Percentiles rank a stretch among this genome's conserved stretches.
Evolutionary conservation across 1,140 invertebrate species (phyloP).

Genomic region (Drosophila miranda): DNA sequence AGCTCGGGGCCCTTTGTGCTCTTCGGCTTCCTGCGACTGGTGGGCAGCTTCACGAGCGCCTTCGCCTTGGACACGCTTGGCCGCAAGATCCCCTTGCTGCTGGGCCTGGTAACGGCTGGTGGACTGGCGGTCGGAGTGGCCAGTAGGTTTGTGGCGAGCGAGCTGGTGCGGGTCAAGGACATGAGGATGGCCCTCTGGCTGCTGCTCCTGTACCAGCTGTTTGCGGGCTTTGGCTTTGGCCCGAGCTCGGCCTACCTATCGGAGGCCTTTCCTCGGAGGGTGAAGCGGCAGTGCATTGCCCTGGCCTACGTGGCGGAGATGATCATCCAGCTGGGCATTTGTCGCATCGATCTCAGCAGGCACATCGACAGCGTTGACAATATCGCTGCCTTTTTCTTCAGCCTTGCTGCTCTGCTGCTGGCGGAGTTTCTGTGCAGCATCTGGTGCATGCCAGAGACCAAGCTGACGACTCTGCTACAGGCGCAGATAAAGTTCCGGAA

Average conservation of each 20-base stretch:
- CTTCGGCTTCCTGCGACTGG: conserved; percentile 55
- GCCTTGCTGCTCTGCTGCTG: conserved; percentile 47
- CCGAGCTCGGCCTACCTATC: conserved; percentile 66
- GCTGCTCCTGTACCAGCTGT: conserved; percentile 59
- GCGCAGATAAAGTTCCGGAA: conserved; percentile 66
- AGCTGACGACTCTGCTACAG: conserved; percentile 53
- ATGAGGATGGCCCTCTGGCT: conserved; percentile 57
- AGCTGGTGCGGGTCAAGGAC: conserved; percentile 16
- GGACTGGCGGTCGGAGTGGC: conserved; percentile 50
- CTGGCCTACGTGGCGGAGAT: conserved; percentile 59
- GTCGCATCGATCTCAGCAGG: conserved; percentile 17
- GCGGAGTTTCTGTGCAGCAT: conserved; percentile 50
- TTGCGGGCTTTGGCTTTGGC: conserved; percentile 57
- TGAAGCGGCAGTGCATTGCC: conserved; percentile 64
- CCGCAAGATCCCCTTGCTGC: conserved; percentile 54
- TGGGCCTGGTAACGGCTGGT: conserved; percentile 55
- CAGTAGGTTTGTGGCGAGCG: conserved; percentile 33
- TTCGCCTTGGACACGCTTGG: conserved; percentile 61
- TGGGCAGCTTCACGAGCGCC: conserved; percentile 47
- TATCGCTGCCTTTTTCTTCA: conserved; percentile 39
- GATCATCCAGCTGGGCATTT: conserved; percentile 48
- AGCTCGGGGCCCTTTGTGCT: conserved; percentile 57
- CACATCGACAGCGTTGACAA: neutral
- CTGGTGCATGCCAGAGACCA: conserved; percentile 70
- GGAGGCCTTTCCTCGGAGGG: conserved; percentile 65